Percentiles rank a stretch among this genome's conserved stretches.
These are phyloP conservation scores for Avahi laniger DNA, from an alignment of 2,797 vertebrate species.

Conservation along the genomic window DNA sequence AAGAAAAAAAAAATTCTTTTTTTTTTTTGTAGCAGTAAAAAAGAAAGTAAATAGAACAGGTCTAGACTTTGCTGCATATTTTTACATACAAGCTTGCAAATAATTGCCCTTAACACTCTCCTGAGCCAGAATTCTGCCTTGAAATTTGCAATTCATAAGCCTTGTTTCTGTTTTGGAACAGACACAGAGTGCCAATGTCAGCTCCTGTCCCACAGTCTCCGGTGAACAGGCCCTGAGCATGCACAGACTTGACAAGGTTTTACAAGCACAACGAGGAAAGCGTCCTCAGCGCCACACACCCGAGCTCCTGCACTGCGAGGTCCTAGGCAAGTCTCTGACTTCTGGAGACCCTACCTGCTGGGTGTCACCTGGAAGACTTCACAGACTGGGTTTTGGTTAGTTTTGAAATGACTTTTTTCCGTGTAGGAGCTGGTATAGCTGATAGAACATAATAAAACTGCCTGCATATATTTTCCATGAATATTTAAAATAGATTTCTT, in stretches of 20 bases:
- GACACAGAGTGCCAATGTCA: background rate
- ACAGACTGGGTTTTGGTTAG: too few relatives aligned
- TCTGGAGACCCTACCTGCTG: too few relatives aligned
- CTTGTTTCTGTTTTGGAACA: background rate
- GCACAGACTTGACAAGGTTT: background rate
- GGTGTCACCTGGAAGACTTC: background rate
- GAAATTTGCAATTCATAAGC: constrained; percentile 15
- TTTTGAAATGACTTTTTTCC: background rate
- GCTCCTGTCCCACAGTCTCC: background rate
- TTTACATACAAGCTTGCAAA: constrained; percentile 61
- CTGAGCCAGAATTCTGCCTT: background rate
- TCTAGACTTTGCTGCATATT: constrained; percentile 69
- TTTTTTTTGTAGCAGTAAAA: background rate
- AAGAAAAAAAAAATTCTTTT: too few relatives aligned
- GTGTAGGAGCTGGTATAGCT: background rate
- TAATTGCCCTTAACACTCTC: background rate
- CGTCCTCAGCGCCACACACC: accelerated
- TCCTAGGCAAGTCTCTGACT: accelerated
- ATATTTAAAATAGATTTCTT: background rate
- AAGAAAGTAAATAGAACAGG: constrained; percentile 38
- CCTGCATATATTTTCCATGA: background rate
- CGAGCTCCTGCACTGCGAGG: accelerated
- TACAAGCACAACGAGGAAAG: background rate
- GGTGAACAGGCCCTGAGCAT: background rate
- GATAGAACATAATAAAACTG: background rate